Base-by-base conservation (phyloP, 2,888 invertebrate genomes). In the Uloborus plumipes region DNA sequence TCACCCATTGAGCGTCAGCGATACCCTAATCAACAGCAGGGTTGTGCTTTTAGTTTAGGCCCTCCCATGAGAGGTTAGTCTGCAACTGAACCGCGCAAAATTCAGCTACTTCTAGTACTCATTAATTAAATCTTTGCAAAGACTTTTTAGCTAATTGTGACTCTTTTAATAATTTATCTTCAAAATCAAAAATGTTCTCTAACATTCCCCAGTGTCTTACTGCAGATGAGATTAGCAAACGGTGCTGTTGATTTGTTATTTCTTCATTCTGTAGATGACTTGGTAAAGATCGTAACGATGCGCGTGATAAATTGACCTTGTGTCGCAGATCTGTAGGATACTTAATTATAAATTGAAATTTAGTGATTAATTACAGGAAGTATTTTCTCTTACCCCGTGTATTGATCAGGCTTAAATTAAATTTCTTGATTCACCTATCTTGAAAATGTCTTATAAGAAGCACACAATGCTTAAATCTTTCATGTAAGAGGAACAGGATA, bases 271-370 rank as follows among this genome's bases (percentile, higher is more conserved):
- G 49, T 50, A 26, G 59, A 51, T 20, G 39, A 76, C 59, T 69
- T 53, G 62, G 76, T 55, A 62, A 61, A 76, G 65, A 67, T 69
- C 76, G 69, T 76, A 67, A 61, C 67, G 66, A 59, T 51, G 55
- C 15, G n/a, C 20, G 49, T 80, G 67, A 80, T 74, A 80, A 74
- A 74, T 74, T 73, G 69, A 74, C 69, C 64, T 69, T 73, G 74
- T 67, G 61, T 74, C 69, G 47, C 67, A 73, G 59, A 64, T 74
- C 69, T 69, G 53, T 61, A 69, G 62, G 73, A 71, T 71, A 74
- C 80, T 73, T 80, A 80, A 80, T 80, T 80, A 80, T 80, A 74
- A 74, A 80, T 80, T 80, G 80, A 80, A 74, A 80, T 80, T 49
- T 69, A 49, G 73, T 80, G 74, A 80, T 69, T 80, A 80, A 80